Conservation (phyloP, 2,888 invertebrate species). For the Dione juno region DNA sequence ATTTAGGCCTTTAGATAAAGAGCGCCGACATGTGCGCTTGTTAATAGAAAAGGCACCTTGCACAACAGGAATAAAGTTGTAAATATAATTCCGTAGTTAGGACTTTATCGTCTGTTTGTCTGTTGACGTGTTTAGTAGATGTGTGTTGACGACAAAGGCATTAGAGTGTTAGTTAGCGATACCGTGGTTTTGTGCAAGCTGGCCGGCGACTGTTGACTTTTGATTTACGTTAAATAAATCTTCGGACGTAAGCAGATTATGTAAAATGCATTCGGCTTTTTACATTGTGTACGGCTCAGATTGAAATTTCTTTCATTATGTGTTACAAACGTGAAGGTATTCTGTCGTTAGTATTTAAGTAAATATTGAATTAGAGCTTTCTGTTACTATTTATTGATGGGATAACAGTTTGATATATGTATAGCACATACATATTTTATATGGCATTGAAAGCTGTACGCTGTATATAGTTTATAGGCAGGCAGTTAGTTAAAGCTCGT, state of each 20-base stretch:
- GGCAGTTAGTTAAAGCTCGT: too few relatives aligned
- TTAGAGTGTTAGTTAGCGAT: conserved; percentile 77
- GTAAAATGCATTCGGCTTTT: conserved; percentile 48
- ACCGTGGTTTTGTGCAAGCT: conserved; percentile 75
- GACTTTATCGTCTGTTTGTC: conserved; percentile 33
- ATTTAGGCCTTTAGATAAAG: conserved; percentile 76
- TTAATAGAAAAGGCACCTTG: conserved; percentile 36
- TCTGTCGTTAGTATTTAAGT: conserved; percentile 23
- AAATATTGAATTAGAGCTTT: conserved; percentile 21
- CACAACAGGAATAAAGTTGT: not conserved
- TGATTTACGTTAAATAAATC: conserved; percentile 73
- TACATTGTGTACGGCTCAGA: conserved; percentile 29
- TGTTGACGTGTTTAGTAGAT: conserved; percentile 62
- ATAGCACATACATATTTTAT: not conserved
- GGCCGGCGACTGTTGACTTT: conserved; percentile 64
- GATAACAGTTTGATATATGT: conserved; percentile 10
- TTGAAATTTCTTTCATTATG: conserved; percentile 23
- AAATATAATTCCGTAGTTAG: conserved; percentile 18
- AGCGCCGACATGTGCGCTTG: conserved; percentile 60
- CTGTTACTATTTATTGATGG: conserved; percentile 5
- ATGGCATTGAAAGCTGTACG: not conserved
- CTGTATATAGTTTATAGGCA: too few relatives aligned
- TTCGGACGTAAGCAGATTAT: conserved; percentile 66
- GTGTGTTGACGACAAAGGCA: conserved; percentile 78
- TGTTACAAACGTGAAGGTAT: conserved; percentile 23